Conservation (phyloP, 2,888 invertebrate genomes). For the Aleiodes leptofemur region DNA sequence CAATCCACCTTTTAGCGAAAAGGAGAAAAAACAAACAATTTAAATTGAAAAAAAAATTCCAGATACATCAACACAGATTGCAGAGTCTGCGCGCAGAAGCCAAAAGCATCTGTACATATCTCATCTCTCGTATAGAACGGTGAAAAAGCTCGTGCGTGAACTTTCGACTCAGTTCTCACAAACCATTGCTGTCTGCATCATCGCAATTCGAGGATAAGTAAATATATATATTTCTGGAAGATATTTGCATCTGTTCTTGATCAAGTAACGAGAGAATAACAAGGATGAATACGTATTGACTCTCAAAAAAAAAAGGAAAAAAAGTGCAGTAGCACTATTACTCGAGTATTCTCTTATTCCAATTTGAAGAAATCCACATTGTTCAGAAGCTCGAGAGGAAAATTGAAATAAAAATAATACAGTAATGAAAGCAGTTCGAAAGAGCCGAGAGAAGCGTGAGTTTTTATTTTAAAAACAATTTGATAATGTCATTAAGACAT, state of each 20-base stretch:
- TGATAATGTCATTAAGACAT: constrained; percentile 31
- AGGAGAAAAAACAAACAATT: too few relatives aligned
- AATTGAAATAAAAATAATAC: not conserved
- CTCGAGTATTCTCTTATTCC: too few relatives aligned
- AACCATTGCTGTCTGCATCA: not conserved
- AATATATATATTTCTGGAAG: not conserved
- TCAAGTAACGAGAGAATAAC: too few relatives aligned
- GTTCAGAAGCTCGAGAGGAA: too few relatives aligned
- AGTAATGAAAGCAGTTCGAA: constrained; percentile 62
- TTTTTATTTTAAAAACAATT: constrained; percentile 44
- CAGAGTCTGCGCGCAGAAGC: constrained; percentile 17
- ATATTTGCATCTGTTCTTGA: too few relatives aligned
- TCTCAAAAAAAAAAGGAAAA: too few relatives aligned
- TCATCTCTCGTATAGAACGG: not conserved
- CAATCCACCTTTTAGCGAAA: too few relatives aligned
- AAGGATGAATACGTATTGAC: too few relatives aligned
- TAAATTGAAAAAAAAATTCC: too few relatives aligned
- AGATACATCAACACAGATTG: not conserved
- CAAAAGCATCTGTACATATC: constrained; percentile 16
- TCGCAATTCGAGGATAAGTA: constrained; percentile 2
- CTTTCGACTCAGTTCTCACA: constrained; percentile 32
- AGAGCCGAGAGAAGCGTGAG: constrained; percentile 72
- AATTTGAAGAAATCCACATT: too few relatives aligned
- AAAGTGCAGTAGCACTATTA: too few relatives aligned
- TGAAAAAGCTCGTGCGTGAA: constrained; percentile 44